These are phyloP conservation scores for Aphodius granarius DNA, from an alignment of 2,888 invertebrate species.

Conservation along the genomic window DNA sequence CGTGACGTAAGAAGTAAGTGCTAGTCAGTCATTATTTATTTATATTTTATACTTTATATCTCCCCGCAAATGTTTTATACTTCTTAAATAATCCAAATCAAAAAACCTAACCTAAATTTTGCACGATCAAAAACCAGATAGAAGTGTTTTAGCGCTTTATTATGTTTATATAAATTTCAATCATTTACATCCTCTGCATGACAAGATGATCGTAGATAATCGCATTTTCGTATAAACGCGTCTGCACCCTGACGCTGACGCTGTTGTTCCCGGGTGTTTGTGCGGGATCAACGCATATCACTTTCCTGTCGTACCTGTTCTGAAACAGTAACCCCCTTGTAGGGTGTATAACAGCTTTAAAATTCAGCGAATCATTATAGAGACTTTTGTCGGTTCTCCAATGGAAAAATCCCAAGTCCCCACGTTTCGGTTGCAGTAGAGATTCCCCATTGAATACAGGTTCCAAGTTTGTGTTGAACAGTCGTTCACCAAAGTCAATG, in stretches of 20 bases:
- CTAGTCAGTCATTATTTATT: neutral
- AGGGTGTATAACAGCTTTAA: slow-evolving; percentile 69
- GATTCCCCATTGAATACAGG: slow-evolving; percentile 60
- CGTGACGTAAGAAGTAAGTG: slow-evolving; percentile 72
- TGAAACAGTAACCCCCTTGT: slow-evolving; percentile 74
- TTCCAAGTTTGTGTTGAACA: slow-evolving; percentile 73
- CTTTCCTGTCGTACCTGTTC: slow-evolving; percentile 78
- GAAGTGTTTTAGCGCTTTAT: neutral
- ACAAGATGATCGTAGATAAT: slow-evolving; percentile 81
- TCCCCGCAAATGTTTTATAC: no score
- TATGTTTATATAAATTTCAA: neutral
- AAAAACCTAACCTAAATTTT: no score
- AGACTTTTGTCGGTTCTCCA: slow-evolving; percentile 71
- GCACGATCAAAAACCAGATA: neutral
- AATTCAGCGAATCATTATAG: slow-evolving; percentile 63
- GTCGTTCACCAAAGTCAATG: slow-evolving; percentile 75
- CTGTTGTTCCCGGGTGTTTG: slow-evolving; percentile 68
- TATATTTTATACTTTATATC: neutral
- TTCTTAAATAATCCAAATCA: no score
- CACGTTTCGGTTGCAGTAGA: neutral
- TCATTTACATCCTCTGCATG: slow-evolving; percentile 51
- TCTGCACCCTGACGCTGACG: slow-evolving; percentile 63
- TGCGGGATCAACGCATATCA: slow-evolving; percentile 71
- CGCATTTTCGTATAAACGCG: slow-evolving; percentile 70
- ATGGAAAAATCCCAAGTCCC: slow-evolving; percentile 43